Conservation (phyloP, 2,113 vertebrate genomes). For the Oncorhynchus tshawytscha region DNA sequence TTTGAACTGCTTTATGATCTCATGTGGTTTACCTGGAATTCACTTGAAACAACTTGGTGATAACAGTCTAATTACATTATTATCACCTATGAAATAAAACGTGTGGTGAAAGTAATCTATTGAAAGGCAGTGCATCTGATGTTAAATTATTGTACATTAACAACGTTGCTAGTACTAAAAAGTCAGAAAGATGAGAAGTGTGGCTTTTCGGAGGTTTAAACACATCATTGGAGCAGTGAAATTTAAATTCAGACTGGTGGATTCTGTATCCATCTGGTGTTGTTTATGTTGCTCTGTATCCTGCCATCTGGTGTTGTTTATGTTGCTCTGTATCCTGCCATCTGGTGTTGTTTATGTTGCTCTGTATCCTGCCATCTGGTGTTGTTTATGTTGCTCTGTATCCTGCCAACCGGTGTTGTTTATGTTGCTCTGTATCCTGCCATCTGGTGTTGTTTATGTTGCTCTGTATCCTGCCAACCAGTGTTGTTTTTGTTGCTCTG, state of each 20-base stretch:
- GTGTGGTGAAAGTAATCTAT: not conserved
- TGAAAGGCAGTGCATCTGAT: not conserved
- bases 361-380: conserved; percentile 1
- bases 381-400: conserved; percentile 13
- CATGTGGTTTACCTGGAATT: no score
- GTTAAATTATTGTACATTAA: not conserved
- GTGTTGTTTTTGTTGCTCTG: not conserved
- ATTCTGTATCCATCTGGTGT: conserved; percentile 6
- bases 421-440: not conserved
- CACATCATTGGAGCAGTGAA: not conserved
- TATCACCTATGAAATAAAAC: no score
- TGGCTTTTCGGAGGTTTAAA: not conserved
- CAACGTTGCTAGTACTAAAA: not conserved
- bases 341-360: conserved; percentile 21
- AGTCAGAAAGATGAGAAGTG: not conserved
- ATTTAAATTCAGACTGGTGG: not conserved
- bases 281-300: not conserved
- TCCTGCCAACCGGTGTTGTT: conserved; percentile 19
- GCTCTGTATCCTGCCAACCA: not conserved
- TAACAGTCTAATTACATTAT: no score
- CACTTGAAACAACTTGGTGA: no score
- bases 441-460: conserved; percentile 23
- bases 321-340: not conserved
- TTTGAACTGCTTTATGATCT: no score
- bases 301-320: conserved; percentile 21